phyloP scores from a whole-genome alignment of 1,140 invertebrate genomes.

The Drosophila guanche region DNA sequence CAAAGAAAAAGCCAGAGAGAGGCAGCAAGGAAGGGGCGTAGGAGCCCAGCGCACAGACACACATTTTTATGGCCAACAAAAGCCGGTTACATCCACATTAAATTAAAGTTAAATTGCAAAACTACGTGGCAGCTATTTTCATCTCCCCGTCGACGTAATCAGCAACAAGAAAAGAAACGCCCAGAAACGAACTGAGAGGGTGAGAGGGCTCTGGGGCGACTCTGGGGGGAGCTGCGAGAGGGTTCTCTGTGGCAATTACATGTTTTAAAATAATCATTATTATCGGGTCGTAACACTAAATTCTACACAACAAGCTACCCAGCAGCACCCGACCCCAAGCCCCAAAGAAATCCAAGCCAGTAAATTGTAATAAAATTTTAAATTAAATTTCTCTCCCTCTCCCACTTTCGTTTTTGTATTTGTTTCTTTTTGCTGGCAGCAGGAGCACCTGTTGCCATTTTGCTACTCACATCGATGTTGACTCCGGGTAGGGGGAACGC shows the following conservation, averaged over 20 bases:
- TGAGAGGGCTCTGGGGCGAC: neutral
- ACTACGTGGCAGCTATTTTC: constrained; percentile 80
- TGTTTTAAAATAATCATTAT: constrained; percentile 81
- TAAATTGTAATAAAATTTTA: constrained; percentile 80
- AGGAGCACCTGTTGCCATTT: neutral
- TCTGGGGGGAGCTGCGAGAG: neutral
- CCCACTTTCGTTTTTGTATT: neutral
- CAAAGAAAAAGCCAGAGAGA: constrained; percentile 3
- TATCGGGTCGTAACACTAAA: constrained; percentile 73
- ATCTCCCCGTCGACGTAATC: constrained; percentile 63
- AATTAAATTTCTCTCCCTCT: constrained; percentile 71
- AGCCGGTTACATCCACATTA: constrained; percentile 80
- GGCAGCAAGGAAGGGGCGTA: neutral
- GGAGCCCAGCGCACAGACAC: constrained; percentile 29
- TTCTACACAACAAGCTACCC: constrained; percentile 25
- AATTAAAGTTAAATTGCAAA: constrained; percentile 82
- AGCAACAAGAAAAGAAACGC: constrained; percentile 49
- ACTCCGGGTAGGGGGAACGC: constrained; percentile 90
- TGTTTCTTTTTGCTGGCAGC: neutral
- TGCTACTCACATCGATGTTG: constrained; percentile 90
- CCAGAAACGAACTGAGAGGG: neutral
- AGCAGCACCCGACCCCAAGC: no score
- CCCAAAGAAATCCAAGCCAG: constrained; percentile 1
- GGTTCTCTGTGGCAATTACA: constrained; percentile 59
- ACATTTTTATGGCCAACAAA: constrained; percentile 75